Evolutionary conservation across 2,797 vertebrate species (phyloP).

Genomic region (Periophthalmus magnuspinnatus): DNA sequence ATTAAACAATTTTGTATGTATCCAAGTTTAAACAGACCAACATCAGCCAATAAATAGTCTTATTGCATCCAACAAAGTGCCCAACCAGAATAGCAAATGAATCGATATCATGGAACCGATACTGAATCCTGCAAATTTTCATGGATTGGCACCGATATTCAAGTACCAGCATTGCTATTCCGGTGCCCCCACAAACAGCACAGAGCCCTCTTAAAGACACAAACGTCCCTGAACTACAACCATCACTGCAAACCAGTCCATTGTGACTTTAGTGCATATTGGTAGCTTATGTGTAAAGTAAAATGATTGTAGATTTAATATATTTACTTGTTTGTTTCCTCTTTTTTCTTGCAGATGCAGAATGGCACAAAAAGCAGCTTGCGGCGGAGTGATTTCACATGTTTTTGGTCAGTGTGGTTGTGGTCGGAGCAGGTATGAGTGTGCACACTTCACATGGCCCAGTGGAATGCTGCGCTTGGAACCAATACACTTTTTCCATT

Average conservation of each 20-base stretch:
- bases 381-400: not conserved
- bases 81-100: no score
- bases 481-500: conserved; percentile 77
- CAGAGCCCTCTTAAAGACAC: not conserved
- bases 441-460: conserved; percentile 36
- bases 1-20: no score
- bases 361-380: not conserved
- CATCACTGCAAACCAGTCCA: not conserved
- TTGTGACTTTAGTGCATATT: not conserved
- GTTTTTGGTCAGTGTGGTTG: conserved; percentile 15
- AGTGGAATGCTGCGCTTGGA: conserved; percentile 70
- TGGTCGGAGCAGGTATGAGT: conserved; percentile 51
- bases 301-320: not conserved
- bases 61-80: no score
- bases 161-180: no score
- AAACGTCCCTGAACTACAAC: not conserved
- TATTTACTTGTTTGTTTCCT: not conserved
- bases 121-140: no score
- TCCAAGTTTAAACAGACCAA: no score
- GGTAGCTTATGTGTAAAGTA: not conserved
- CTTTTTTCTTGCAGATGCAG: not conserved
- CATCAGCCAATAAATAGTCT: no score
- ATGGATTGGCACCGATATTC: no score
- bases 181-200: not conserved
- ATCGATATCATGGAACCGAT: no score